A percentile compares a stretch with the other conserved stretches of the same genome.
These are phyloP conservation scores for Pampusana beccarii DNA, from an alignment of 2,113 vertebrate genomes.

Conservation along the genomic window DNA sequence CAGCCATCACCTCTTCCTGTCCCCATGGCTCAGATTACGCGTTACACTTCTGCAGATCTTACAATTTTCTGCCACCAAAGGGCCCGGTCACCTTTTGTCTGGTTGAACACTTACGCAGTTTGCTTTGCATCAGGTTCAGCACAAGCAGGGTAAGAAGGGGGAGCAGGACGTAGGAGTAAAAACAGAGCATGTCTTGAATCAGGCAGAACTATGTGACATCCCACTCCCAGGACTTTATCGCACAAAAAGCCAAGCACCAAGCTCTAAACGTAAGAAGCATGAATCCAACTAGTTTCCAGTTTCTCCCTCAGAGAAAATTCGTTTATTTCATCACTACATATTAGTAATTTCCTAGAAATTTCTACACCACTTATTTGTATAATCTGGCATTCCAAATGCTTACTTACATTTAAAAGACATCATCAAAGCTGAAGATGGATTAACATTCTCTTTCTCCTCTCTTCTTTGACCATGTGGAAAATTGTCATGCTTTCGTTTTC, in stretches of 20 bases:
- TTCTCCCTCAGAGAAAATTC: not conserved
- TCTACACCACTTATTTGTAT: not conserved
- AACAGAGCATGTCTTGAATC: not conserved
- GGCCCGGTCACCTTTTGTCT: rapidly evolving
- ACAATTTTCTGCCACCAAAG: not conserved
- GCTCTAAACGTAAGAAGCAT: not conserved
- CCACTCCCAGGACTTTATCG: not conserved
- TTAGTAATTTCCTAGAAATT: not conserved
- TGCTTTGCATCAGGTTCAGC: not conserved
- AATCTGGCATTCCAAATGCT: not conserved
- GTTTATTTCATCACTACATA: not conserved
- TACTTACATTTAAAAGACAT: slow-evolving; percentile 87
- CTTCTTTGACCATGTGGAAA: slow-evolving; percentile 74
- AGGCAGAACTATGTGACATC: not conserved
- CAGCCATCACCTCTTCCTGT: not conserved
- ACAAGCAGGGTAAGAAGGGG: rapidly evolving
- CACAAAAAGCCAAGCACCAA: not conserved
- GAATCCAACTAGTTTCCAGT: not conserved
- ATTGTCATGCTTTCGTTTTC: slow-evolving; percentile 84
- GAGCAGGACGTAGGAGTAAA: not conserved
- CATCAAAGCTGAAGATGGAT: slow-evolving; percentile 80
- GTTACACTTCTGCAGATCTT: not conserved
- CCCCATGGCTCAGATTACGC: not conserved
- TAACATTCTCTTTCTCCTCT: slow-evolving; percentile 77
- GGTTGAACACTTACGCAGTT: not conserved